Base-by-base conservation (phyloP, 2,113 vertebrate species). In the Podarcis muralis region DNA sequence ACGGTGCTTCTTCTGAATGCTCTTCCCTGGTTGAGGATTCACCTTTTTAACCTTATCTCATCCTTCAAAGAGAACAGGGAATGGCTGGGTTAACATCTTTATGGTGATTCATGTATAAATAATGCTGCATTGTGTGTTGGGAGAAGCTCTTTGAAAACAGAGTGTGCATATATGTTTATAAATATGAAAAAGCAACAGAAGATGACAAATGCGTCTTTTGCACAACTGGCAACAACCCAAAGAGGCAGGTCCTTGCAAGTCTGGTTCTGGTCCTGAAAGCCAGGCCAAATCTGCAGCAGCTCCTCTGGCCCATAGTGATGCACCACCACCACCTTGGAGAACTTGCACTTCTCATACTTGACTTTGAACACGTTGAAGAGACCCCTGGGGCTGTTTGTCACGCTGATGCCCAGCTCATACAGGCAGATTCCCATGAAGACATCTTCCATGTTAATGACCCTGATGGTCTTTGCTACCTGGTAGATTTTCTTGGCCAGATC, bases 371-470 rank as follows among this genome's bases (percentile, higher is more conserved):
- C 82, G 57, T 85, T 30, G 88, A 98, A 98, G 66, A 94, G 9
- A 0, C 94, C 95, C 66, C 81, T 76, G 1, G 97, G 97, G 37
- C 94, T 92, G 37, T 0, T 27, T 59, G 93, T 83, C 3, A 97
- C 92, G 0, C 65, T 1, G 0, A 97, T 1, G 1, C 95, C 95
- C 1, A 98, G 35, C 0, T 87, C 91, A 23, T 92, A 94, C 90
- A 98, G 93, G 89, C 97, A 98, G 83, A 98, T 27, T 0, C 98
- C 98, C n/a, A 98, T 89, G 32, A 98, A 98, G 0, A 96, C 96
- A 1, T 96, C 98, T 37, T 98, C 98, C 75, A 98, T 97, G 91
- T 97, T 97, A 62, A 98, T 3, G 0, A 91, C 1, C 1, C 77
- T 93, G 7, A 96, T 32, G 0, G 37, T 76, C 9, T 91, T 94